Percentiles rank a stretch among this genome's conserved stretches.
Evolutionary conservation across 92 coral and sea anemone species (phyloP).

Genomic region (Siderastrea radians): DNA sequence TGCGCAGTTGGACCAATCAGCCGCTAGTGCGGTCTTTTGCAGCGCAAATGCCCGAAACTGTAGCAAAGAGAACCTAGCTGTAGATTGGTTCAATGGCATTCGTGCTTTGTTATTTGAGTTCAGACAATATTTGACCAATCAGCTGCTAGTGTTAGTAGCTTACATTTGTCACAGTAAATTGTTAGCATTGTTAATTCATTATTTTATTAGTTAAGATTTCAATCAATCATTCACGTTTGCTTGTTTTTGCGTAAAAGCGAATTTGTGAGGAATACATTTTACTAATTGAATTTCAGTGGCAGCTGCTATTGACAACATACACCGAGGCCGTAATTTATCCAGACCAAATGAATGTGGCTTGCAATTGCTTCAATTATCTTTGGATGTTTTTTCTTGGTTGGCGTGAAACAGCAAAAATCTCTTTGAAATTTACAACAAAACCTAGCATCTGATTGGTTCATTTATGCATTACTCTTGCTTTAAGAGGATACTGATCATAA

Average conservation of each 20-base stretch:
- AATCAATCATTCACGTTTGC: background rate
- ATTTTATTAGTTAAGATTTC: background rate
- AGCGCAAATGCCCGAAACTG: background rate
- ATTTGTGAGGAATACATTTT: background rate
- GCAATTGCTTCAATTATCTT: background rate
- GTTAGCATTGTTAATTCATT: background rate
- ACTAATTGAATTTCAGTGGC: background rate
- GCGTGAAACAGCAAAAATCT: background rate
- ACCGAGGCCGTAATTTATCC: background rate
- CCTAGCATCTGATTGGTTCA: constrained; percentile 8
- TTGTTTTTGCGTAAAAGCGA: background rate
- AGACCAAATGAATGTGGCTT: background rate
- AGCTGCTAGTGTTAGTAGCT: constrained; percentile 31
- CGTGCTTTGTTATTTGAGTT: constrained; percentile 21
- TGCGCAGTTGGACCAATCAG: constrained; percentile 59
- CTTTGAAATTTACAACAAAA: background rate
- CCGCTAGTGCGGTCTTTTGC: constrained; percentile 4
- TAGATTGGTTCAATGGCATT: constrained; percentile 41
- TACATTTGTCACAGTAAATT: constrained; percentile 25
- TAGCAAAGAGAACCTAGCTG: constrained; percentile 36
- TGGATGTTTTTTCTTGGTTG: background rate
- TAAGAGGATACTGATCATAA: too few species aligned
- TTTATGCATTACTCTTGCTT: background rate
- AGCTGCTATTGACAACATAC: background rate
- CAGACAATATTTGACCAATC: constrained; percentile 19